These are phyloP conservation scores for Nomada fucata DNA, from an alignment of 2,888 invertebrate species.

Conservation along the genomic window DNA sequence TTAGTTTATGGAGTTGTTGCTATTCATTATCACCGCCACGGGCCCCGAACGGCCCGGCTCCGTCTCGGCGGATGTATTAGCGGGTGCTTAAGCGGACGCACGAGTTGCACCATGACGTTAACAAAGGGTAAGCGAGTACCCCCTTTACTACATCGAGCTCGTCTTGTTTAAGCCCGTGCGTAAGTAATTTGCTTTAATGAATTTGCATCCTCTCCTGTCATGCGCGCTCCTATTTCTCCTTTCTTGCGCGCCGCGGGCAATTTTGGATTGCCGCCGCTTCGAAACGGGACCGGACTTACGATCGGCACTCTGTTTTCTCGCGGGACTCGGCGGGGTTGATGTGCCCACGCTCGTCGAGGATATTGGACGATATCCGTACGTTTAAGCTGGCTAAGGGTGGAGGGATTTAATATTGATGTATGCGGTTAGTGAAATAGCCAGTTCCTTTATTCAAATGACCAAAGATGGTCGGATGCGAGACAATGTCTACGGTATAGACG, in stretches of 20 bases:
- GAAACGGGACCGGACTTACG: slow-evolving; percentile 42
- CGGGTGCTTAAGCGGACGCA: slow-evolving; percentile 66
- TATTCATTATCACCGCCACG: slow-evolving; percentile 76
- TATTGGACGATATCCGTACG: too few species aligned
- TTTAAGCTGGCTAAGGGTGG: too few species aligned
- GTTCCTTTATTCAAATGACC: too few species aligned
- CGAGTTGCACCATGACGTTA: slow-evolving; percentile 70
- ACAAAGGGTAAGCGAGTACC: slow-evolving; percentile 72
- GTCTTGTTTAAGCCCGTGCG: slow-evolving; percentile 66
- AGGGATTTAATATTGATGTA: too few species aligned
- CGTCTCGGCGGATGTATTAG: slow-evolving; percentile 70
- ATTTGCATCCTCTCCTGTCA: slow-evolving; percentile 59
- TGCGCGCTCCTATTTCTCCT: slow-evolving; percentile 1
- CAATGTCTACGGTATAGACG: too few species aligned
- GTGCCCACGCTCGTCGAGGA: too few species aligned
- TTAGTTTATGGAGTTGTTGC: slow-evolving; percentile 78
- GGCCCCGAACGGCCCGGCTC: slow-evolving; percentile 53
- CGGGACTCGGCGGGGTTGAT: too few species aligned
- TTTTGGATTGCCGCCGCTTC: slow-evolving; percentile 24
- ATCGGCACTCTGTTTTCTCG: slow-evolving; percentile 21
- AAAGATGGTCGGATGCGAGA: too few species aligned
- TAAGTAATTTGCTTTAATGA: slow-evolving; percentile 72
- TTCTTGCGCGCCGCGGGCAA: slow-evolving; percentile 15
- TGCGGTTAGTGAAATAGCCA: too few species aligned
- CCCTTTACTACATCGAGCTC: slow-evolving; percentile 69